phyloP scores from a whole-genome alignment of 2,797 vertebrate species.

The Yasuhikotakia modesta region DNA sequence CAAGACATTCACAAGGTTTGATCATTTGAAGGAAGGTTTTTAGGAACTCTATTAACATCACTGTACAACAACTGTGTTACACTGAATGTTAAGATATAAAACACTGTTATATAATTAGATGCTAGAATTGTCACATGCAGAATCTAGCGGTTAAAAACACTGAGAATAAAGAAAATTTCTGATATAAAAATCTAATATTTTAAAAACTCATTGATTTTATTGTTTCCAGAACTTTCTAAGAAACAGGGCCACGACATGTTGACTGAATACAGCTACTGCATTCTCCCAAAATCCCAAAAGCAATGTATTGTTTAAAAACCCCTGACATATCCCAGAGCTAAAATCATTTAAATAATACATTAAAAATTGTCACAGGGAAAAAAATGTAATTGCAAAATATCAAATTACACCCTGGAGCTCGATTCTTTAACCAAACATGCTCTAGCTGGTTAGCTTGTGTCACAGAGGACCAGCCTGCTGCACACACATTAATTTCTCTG shows the following conservation, averaged over 20 bases:
- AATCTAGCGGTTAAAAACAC: no score
- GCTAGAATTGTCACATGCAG: no score
- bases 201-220: no score
- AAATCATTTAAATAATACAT: constrained; percentile 85
- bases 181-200: no score
- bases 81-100: no score
- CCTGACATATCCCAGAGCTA: constrained; percentile 80
- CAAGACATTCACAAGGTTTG: no score
- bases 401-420: constrained; percentile 80
- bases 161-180: no score
- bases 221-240: constrained; percentile 29
- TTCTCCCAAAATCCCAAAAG: constrained; percentile 57
- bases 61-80: no score
- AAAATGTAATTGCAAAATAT: constrained; percentile 81
- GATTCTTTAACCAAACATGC: constrained; percentile 82
- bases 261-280: constrained; percentile 43
- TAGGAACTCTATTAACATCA: no score
- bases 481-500: constrained; percentile 78
- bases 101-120: not conserved
- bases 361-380: constrained; percentile 70
- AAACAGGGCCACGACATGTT: constrained; percentile 40
- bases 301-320: constrained; percentile 64
- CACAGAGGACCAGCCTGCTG: constrained; percentile 80
- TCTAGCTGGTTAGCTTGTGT: constrained; percentile 80
- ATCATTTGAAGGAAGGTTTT: no score